Evolutionary conservation across 1,140 invertebrate genomes (phyloP), one percentile per base, ranked within the genome.

Genomic region (Leptinotarsa undecemlineata): DNA sequence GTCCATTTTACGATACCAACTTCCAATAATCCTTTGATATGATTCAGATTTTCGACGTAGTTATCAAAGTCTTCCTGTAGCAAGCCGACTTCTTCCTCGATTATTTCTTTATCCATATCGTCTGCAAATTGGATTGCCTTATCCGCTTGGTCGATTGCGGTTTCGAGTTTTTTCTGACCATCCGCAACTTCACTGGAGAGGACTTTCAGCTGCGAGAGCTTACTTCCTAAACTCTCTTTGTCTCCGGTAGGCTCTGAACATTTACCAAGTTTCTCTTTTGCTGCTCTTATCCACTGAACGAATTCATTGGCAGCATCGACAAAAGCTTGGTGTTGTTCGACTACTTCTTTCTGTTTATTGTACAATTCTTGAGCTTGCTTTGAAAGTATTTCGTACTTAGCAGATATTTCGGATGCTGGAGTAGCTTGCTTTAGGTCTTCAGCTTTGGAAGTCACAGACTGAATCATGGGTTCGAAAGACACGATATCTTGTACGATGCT

Each of bases 401-500:
- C 92, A 0, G 94, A 94, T 42, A 97, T 97, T 85, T 96, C 95
- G 4, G 93, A 93, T 13, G 94, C 93, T 6, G 94, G 94, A 66
- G 91, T 92, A 68, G 92, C 93, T 86, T 95, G 94, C 86, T 92
- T 92, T 71, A 96, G 86, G 86, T 96, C 94, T 80, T 95, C 95
- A 71, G 95, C 95, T 88, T 96, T 97, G 48, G 92, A 94, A 61
- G 94, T 92, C 15, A 97, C 94, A 48, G 95, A 96, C 83, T 96
- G 94, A 78, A 97, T 97, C 94, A 97, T 96, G 4, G 96, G 96
- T 85, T 97, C 95, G 86, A 97, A 96, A 19, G 94, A 95, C 71
- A 96, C 95, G 80, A 97, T 96, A 85, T 97, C 95, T 86, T 96
- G 95, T 19, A 97, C 95, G 82, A 97, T 96, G 84, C 94, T 96